phyloP scores from a whole-genome alignment of 2,888 invertebrate species.

The Seladonia tumulorum region DNA sequence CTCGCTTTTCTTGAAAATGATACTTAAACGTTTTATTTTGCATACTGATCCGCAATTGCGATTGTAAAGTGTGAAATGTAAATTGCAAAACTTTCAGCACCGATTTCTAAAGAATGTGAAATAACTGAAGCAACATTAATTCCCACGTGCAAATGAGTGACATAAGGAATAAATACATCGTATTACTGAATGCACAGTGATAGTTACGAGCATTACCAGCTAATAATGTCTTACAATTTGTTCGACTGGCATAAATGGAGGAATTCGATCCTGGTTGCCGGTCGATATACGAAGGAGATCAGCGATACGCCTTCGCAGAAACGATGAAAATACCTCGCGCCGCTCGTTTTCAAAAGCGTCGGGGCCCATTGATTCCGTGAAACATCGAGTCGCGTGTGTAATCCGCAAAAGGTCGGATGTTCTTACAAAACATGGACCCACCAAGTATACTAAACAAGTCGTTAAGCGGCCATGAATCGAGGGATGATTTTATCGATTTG shows the following conservation, averaged over 20 bases:
- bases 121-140: neutral
- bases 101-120: neutral
- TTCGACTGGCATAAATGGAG: neutral
- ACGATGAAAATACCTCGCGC: conserved; percentile 29
- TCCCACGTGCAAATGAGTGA: neutral
- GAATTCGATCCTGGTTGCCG: conserved; percentile 13
- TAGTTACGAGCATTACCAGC: neutral
- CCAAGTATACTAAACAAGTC: conserved; percentile 1
- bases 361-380: conserved; percentile 44
- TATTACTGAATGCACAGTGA: neutral
- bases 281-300: conserved; percentile 15
- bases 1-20: neutral
- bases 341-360: conserved; percentile 11
- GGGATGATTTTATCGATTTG: neutral
- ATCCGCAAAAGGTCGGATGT: conserved; percentile 11
- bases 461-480: conserved; percentile 19
- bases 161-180: neutral
- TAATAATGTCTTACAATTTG: conserved; percentile 13
- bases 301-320: conserved; percentile 31
- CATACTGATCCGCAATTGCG: neutral
- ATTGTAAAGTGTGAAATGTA: neutral
- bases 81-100: neutral
- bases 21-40: neutral
- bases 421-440: neutral
- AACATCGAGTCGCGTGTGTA: conserved; percentile 15